Conservation (phyloP, 2,797 vertebrate species). For the Champsocephalus gunnari region DNA sequence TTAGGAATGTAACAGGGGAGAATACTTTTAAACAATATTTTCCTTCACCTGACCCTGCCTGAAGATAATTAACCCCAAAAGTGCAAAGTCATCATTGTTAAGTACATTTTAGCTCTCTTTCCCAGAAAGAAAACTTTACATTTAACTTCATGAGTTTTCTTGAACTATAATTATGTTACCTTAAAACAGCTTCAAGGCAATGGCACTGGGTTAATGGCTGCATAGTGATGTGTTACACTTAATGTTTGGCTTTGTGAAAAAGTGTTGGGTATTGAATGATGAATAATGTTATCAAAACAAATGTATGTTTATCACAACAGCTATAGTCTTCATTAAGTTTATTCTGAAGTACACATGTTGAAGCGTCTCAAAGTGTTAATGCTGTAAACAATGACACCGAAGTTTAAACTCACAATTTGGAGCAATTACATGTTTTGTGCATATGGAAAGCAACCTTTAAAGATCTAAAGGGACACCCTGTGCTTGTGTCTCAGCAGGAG, state of each 20-base stretch:
- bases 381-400: not conserved
- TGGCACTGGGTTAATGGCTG: too few species aligned
- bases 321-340: not conserved
- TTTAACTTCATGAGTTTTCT: not conserved
- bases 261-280: too few species aligned
- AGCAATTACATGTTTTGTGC: not conserved
- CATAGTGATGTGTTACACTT: too few species aligned
- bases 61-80: not conserved
- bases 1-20: slow-evolving; percentile 23
- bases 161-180: too few species aligned
- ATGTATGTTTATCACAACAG: too few species aligned
- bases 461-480: slow-evolving; percentile 1
- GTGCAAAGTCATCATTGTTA: not conserved
- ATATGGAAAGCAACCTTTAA: not conserved
- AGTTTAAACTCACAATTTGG: not conserved
- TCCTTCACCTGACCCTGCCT: not conserved
- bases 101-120: not conserved
- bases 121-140: not conserved
- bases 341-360: not conserved
- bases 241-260: too few species aligned
- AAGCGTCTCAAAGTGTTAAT: not conserved
- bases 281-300: too few species aligned
- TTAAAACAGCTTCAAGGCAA: too few species aligned
- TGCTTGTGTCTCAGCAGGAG: slow-evolving; percentile 22
- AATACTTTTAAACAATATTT: slow-evolving; percentile 2